phyloP scores from a whole-genome alignment of 2,888 invertebrate species.

The Coelopa pilipes region DNA sequence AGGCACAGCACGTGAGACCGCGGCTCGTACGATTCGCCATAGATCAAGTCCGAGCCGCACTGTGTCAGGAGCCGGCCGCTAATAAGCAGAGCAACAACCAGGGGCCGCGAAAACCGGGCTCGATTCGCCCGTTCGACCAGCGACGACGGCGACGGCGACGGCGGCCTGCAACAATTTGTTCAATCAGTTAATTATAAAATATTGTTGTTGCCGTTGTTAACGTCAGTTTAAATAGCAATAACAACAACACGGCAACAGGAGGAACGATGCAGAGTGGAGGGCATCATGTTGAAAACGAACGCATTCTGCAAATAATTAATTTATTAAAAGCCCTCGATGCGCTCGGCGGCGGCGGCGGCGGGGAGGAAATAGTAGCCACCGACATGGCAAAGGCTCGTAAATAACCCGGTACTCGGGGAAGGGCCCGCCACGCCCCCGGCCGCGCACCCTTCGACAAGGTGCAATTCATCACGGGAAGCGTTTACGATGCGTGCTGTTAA shows the following conservation, averaged over 20 bases:
- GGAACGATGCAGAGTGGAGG: neutral
- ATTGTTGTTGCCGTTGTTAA: constrained; percentile 21
- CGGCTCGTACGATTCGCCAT: no score
- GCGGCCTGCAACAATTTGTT: constrained; percentile 25
- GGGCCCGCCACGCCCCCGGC: neutral
- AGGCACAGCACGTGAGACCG: neutral
- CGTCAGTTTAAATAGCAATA: constrained; percentile 11
- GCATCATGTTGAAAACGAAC: constrained; percentile 18
- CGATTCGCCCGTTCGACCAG: neutral
- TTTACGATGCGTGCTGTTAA: constrained; percentile 26
- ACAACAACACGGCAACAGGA: constrained; percentile 9
- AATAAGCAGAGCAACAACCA: neutral
- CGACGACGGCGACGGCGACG: neutral
- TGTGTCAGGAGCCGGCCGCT: neutral
- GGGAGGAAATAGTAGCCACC: constrained; percentile 12
- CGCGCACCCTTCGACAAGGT: neutral
- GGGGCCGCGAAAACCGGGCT: neutral
- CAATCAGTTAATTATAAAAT: constrained; percentile 31
- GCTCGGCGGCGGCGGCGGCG: no score
- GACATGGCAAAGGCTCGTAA: constrained; percentile 27
- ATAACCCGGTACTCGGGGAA: neutral
- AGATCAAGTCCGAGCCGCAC: no score
- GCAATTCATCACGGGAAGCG: constrained; percentile 20
- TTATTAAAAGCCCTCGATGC: constrained; percentile 23
- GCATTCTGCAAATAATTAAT: constrained; percentile 35